phyloP scores from a whole-genome alignment of 2,888 invertebrate genomes.

The Dusona sp. region DNA sequence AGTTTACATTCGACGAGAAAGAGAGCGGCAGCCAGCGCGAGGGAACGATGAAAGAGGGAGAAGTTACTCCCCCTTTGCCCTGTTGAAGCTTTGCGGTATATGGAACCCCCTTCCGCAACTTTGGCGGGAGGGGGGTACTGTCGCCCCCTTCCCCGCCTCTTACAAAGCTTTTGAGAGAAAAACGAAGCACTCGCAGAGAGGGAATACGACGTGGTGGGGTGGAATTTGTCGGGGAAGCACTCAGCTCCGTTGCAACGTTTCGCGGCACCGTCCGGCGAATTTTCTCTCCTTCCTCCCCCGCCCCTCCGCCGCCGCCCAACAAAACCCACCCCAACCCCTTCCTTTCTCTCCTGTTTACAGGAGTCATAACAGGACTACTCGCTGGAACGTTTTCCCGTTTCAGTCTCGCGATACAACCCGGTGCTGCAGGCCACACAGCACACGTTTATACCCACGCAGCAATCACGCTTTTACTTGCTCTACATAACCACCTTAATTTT shows the following conservation, averaged over 20 bases:
- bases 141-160: background rate
- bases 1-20: constrained; percentile 61
- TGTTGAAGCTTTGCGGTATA: background rate
- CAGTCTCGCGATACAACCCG: constrained; percentile 72
- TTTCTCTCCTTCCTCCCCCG: background rate
- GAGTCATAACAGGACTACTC: constrained; percentile 76
- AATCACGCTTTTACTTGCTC: constrained; percentile 57
- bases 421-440: constrained; percentile 62
- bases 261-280: constrained; percentile 5
- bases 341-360: constrained; percentile 76
- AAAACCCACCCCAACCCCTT: background rate
- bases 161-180: constrained; percentile 68
- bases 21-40: background rate
- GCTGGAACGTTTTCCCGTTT: constrained; percentile 62
- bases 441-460: constrained; percentile 46
- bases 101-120: background rate
- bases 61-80: background rate
- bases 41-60: background rate
- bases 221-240: constrained; percentile 4
- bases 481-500: constrained; percentile 44
- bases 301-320: background rate
- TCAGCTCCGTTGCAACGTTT: background rate
- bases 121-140: background rate
- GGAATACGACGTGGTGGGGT: constrained; percentile 13
- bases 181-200: constrained; percentile 76